Evolutionary conservation across 2,113 vertebrate genomes (phyloP).

Genomic region (Puffinus mauretanicus): DNA sequence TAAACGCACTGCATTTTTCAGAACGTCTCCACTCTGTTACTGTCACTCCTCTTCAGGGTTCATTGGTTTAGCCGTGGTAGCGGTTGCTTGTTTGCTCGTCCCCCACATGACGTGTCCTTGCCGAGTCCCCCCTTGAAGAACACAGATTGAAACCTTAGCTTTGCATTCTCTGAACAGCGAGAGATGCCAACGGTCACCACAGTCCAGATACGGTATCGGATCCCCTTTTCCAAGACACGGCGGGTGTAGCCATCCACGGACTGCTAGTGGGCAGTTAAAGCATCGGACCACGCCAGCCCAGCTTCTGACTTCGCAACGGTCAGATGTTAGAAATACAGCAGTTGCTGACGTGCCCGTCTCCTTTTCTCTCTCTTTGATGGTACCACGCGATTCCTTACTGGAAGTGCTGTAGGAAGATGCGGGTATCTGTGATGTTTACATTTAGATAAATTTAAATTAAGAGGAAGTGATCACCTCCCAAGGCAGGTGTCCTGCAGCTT

Average conservation of each 20-base stretch:
- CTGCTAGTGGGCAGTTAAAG: constrained; percentile 64
- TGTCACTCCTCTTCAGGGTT: constrained; percentile 48
- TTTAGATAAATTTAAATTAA: constrained; percentile 36
- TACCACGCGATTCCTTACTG: constrained; percentile 26
- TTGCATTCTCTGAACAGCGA: constrained; percentile 26
- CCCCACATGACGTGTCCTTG: background rate
- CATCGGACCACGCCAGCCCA: constrained; percentile 29
- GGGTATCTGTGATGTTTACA: background rate
- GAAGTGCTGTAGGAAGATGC: constrained; percentile 55
- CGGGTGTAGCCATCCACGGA: constrained; percentile 25
- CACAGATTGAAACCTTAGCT: constrained; percentile 35
- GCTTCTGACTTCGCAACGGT: background rate
- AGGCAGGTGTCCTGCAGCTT: constrained; percentile 59
- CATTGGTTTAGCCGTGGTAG: constrained; percentile 27
- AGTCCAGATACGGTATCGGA: constrained; percentile 7
- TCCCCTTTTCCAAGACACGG: constrained; percentile 39
- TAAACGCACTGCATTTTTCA: constrained; percentile 24
- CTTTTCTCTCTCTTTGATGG: background rate
- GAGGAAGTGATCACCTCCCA: constrained; percentile 24
- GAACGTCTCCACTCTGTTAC: constrained; percentile 16
- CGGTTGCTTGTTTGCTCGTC: background rate
- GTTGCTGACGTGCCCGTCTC: background rate
- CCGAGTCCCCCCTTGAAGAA: constrained; percentile 39
- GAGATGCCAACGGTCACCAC: constrained; percentile 52
- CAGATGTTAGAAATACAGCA: constrained; percentile 8